Base-by-base conservation (phyloP, 1,140 invertebrate species). In the Cydia fagiglandana region DNA sequence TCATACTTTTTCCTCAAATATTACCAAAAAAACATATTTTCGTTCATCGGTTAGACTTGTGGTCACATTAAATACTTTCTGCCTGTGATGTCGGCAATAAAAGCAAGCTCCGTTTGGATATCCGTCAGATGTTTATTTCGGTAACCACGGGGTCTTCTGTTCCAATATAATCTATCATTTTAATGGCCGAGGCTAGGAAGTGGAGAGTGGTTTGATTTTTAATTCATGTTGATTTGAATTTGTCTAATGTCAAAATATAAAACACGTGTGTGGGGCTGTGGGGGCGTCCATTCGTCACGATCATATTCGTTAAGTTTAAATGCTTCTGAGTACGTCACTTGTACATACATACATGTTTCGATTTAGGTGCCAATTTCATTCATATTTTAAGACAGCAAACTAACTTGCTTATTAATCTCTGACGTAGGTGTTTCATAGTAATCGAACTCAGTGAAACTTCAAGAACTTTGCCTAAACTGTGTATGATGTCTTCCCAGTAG, bases 111-210 rank as follows among this genome's bases (percentile, higher is more conserved):
- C 24, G 64, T 38, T 66, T 30, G 64, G 64, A 38, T 70, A 70
- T 70, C 66, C 66, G 66, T 70, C 66, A 70, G 66, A 70, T 70
- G 66, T 70, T 70, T 70, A 70, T 70, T 70, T 70, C 66, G 12
- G 66, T 70, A 70, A 38, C 66, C 66, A 20, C 66, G 34, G 56
- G 56, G 38, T 70, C 24, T 70, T 70, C 66, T 70, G 66, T 45
- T 70, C 66, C 66, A 70, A 70, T 70, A 70, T 70, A 70, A 70
- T 70, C 66, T 41, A 70, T 70, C 66, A 70, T 70, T 70, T 70
- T 70, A 70, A 70, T 70, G n/a, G 17, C 30, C 64, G 30, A 61
- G 56, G 56, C 66, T 70, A 70, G 66, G 66, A 70, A 38, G 66
- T 70, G 66, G 66, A 45, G 66, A 38, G 66, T 70, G 66, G 66